Conservation (phyloP, 2,113 vertebrate species). For the Nettapus auritus region DNA sequence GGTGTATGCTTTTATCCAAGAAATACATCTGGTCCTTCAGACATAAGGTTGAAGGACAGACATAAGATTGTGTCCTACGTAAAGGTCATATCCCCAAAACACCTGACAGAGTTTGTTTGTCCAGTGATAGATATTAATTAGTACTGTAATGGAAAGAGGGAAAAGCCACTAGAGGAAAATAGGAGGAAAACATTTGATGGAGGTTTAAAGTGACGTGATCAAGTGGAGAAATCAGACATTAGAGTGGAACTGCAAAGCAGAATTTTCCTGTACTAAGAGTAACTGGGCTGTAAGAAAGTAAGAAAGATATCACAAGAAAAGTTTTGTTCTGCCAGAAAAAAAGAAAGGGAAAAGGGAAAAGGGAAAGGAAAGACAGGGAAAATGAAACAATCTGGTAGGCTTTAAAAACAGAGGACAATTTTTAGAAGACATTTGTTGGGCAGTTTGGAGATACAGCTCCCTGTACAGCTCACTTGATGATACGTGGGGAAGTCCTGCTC, state of each 20-base stretch:
- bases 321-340: not conserved
- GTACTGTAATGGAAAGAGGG: not conserved
- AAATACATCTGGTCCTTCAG: not conserved
- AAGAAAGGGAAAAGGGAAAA: too few species aligned
- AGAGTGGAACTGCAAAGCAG: not conserved
- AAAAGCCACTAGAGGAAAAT: not conserved
- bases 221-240: fast-evolving
- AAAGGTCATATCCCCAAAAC: not conserved
- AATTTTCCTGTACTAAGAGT: not conserved
- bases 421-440: not conserved
- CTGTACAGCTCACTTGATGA: not conserved
- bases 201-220: not conserved
- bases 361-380: not conserved
- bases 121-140: not conserved
- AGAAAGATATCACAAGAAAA: not conserved
- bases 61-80: not conserved
- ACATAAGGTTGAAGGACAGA: too few species aligned
- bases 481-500: not conserved
- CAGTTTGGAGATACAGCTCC: not conserved
- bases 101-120: not conserved
- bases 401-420: not conserved
- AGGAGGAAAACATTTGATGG: not conserved
- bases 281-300: not conserved
- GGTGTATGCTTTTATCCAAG: not conserved
- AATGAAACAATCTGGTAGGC: not conserved